Evolutionary conservation across 2,888 invertebrate species (phyloP), one percentile per base, ranked within the genome.

Genomic region (Cataglyphis rosenhaueri): DNA sequence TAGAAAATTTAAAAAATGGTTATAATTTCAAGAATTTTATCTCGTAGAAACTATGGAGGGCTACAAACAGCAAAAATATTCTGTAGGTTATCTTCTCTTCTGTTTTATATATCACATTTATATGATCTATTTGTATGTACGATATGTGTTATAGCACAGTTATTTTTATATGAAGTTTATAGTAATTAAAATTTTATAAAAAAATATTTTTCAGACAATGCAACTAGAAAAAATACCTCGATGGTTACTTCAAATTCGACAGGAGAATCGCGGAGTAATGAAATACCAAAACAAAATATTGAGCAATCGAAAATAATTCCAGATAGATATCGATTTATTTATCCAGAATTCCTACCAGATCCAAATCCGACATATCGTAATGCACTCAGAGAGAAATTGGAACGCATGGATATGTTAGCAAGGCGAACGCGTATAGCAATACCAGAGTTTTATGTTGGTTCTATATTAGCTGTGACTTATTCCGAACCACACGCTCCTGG

Each of bases 371-470:
- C 96, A 92, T 97, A 96, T 95, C 96, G 99, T 83, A 98, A 99
- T 95, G 93, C 95, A 12, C 94, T 98, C 0, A 95, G 97, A 79
- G 99, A 99, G 94, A 98, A 97, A 93, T 94, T 99, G 21, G 99
- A 99, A 93, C 96, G 99, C 84, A 95, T 95, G 85, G 99, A 99
- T 94, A 99, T 99, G 99, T 93, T 99, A 44, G 96, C 97, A 83
- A 96, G 99, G 82, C 95, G 99, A 89, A 95, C 95, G 73, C 95
- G 97, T 85, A 96, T 99, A 86, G 97, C 98, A 93, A 97, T 99
- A 87, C 99, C 99, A 0, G 99, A 99, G 94, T 99, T 99, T 95
- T 99, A 99, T 95, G 99, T 99, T 92, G 99, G 99, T 18, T 98
- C 98, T 41, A 96, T 99, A 84, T 90, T 99, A 93, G 97, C 98